These are phyloP conservation scores for Eulemur rufifrons DNA, from an alignment of 2,113 vertebrate species.

Conservation along the genomic window DNA sequence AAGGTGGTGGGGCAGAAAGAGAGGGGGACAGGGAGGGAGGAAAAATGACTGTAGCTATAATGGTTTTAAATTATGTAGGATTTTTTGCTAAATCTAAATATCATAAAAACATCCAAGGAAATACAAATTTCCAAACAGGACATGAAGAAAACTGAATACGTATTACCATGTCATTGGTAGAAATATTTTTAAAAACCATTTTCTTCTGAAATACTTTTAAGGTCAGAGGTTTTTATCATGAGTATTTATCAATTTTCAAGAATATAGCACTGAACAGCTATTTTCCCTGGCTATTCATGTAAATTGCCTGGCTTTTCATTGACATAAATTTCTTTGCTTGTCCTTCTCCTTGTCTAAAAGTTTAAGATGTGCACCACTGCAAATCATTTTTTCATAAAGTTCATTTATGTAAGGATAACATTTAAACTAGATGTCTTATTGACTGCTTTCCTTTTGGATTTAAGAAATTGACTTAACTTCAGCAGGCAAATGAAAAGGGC, in stretches of 20 bases:
- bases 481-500: conserved; percentile 37
- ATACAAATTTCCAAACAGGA: neutral
- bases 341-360: conserved; percentile 17
- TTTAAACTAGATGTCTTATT: conserved; percentile 65
- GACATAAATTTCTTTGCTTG: neutral
- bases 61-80: neutral
- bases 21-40: neutral
- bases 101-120: neutral
- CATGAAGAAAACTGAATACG: neutral
- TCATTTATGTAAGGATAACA: neutral
- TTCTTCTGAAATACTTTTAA: neutral
- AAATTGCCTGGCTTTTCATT: conserved; percentile 2
- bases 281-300: neutral
- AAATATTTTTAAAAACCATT: neutral
- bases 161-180: neutral
- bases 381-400: conserved; percentile 9
- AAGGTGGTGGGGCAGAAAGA: rapidly evolving
- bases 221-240: neutral
- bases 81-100: neutral
- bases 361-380: neutral
- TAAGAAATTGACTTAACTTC: conserved; percentile 1
- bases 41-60: neutral
- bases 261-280: neutral
- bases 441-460: neutral
- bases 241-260: neutral